Evolutionary conservation across 2,113 vertebrate species (phyloP).

Genomic region (Arizona elegans): DNA sequence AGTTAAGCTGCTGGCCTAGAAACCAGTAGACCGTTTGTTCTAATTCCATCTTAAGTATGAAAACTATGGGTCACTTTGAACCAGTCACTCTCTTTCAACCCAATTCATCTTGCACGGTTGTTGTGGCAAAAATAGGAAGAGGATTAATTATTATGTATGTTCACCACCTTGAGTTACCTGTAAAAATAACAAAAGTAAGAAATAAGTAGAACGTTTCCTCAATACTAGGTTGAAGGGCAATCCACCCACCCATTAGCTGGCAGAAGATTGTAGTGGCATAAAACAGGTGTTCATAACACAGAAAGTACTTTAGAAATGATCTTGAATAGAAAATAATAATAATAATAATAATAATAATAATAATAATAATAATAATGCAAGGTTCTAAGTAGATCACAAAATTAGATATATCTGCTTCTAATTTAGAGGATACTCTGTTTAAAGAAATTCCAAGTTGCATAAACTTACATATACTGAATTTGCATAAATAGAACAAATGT

Average conservation of each 20-base stretch:
- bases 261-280: not conserved
- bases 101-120: not conserved
- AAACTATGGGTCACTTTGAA: not conserved
- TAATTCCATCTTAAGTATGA: not conserved
- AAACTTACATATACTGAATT: not conserved
- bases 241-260: not conserved
- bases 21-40: not conserved
- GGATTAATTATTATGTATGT: not conserved
- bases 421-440: not conserved
- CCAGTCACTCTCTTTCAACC: not conserved
- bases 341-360: not conserved
- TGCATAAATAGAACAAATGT: not conserved
- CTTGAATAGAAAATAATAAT: not conserved
- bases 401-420: not conserved
- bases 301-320: not conserved
- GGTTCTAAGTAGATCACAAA: not conserved
- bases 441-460: not conserved
- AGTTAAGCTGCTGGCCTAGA: not conserved
- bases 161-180: not conserved
- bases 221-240: not conserved
- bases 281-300: not conserved
- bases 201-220: not conserved
- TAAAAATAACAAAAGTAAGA: not conserved
- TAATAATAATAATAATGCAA: not conserved
- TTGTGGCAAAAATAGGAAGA: not conserved